Evolutionary conservation across 2,888 invertebrate genomes (phyloP).

Genomic region (Heterodera filipjevi): DNA sequence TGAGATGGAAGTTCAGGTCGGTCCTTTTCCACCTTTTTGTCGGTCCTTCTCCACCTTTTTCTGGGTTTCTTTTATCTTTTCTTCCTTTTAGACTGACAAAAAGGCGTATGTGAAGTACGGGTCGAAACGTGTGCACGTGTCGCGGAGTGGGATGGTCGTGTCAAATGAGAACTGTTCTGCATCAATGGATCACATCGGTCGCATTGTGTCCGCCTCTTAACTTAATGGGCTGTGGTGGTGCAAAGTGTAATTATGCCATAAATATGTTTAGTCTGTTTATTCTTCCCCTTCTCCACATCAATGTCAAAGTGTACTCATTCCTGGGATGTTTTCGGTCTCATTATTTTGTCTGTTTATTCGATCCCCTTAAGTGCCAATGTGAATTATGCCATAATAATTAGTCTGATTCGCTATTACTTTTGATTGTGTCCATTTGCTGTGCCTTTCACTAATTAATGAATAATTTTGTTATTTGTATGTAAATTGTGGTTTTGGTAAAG

Average conservation of each 20-base stretch:
- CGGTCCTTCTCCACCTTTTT: background rate
- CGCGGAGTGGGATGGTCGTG: slow-evolving; percentile 62
- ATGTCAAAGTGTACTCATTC: background rate
- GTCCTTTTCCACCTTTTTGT: background rate
- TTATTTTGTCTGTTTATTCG: background rate
- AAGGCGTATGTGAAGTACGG: slow-evolving; percentile 59
- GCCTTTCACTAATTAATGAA: too few species aligned
- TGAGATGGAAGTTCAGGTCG: slow-evolving; percentile 66
- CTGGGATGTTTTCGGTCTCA: background rate
- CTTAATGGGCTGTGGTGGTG: background rate
- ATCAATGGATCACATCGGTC: slow-evolving; percentile 60
- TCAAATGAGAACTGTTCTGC: slow-evolving; percentile 58
- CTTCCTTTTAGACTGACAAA: slow-evolving; percentile 52
- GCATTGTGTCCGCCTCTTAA: slow-evolving; percentile 37
- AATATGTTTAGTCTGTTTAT: background rate
- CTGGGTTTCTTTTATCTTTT: too few species aligned
- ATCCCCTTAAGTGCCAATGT: background rate
- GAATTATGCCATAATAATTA: background rate
- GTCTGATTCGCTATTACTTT: background rate
- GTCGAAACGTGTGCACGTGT: slow-evolving; percentile 61
- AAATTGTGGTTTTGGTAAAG: background rate
- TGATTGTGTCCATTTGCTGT: too few species aligned
- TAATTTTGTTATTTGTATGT: too few species aligned
- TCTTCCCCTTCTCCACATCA: background rate
- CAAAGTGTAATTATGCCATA: background rate